Base-by-base conservation (phyloP, 2,888 invertebrate species). In the Blomia tropicalis region DNA sequence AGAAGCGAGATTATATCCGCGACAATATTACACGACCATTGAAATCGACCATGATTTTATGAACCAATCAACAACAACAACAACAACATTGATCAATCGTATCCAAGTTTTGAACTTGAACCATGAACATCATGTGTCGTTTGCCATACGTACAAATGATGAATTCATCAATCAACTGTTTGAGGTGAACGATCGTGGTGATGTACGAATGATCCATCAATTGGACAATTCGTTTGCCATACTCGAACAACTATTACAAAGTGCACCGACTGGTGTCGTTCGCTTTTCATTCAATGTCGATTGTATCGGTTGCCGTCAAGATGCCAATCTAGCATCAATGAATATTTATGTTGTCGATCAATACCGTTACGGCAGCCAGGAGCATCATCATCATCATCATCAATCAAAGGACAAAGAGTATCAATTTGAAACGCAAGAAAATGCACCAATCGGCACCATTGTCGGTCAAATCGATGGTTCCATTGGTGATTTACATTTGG, bases 91-190 rank as follows among this genome's bases (percentile, higher is more conserved):
- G 5, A 11, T n/a, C 7, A 19, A 7, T 19, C 5, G 14, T 19
- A 47, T 47, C 51, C 7, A 11, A 7, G 14, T 11, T 7, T 27
- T 47, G 11, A 47, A 47, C 5, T 7, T 47, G 51, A 47, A 47
- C 51, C 7, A 47, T 47, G 51, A 7, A 47, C 11, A 47, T n/a
- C 19, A 58, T 23, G 19, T 59, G 4, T 59, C 7, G 31, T 63
- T 60, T 51, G 32, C 31, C 17, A 51, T 63, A 17, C 44, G 54
- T 29, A 43, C 23, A 47, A 14, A 63, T 23, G 56, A 63, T n/a
- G 29, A 59, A 19, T 32, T 61, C 30, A 53, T 56, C 7, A 29
- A 27, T 1, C 59, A 61, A 54, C 27, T 61, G 29, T 61, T 61
- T 22, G 3, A 29, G 29, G 32, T 61, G 25, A 54, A 25, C 14